Evolutionary conservation across 2,797 vertebrate genomes (phyloP), one percentile per base, ranked within the genome.

Genomic region (Bovichtus diacanthus): DNA sequence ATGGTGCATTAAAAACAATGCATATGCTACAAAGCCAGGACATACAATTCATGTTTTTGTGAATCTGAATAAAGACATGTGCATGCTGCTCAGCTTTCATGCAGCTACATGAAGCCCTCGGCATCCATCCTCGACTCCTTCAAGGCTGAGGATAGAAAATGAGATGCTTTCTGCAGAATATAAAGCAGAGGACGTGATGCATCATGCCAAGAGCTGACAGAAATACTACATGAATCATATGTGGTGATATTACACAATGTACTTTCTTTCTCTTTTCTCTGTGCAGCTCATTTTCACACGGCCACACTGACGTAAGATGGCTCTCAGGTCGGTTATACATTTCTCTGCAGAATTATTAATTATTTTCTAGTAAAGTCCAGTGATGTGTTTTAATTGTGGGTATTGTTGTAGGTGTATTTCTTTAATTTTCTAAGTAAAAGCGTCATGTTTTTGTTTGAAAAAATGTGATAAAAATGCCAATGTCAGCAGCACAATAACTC

Each of bases 161-260:
- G 63, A 72, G 67, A 71, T 9, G 63, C 25, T 38, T 76, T 62
- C 49, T 36, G 74, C 72, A 44, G 84, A 81, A 87, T 85, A 77
- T 65, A 78, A 85, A 86, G 83, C 68, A 72, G 86, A 70, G 58
- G 76, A 74, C 9, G 15, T 5, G 72, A 83, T 85, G 82, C 77
- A 72, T 82, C 84, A 58, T 2, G 53, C 71, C 54, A 31, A 64
- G 71, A 56, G 74, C 67, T 71, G 87, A 84, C 84, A 83, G 70
- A 85, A 83, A 88, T 77, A 76, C 71, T 18, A 72, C 84, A 89
- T 85, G 82, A 88, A 88, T 89, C 82, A 91, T 78, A 74, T 71
- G 84, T 80, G 73, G 19, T 56, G 78, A 85, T 61, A 25, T 87
- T 82, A 80, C 86, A 82, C 76, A 85, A 76, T 74, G 80, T 70